Conservation (phyloP, 1,140 invertebrate genomes). For the Brachionus rubens region DNA sequence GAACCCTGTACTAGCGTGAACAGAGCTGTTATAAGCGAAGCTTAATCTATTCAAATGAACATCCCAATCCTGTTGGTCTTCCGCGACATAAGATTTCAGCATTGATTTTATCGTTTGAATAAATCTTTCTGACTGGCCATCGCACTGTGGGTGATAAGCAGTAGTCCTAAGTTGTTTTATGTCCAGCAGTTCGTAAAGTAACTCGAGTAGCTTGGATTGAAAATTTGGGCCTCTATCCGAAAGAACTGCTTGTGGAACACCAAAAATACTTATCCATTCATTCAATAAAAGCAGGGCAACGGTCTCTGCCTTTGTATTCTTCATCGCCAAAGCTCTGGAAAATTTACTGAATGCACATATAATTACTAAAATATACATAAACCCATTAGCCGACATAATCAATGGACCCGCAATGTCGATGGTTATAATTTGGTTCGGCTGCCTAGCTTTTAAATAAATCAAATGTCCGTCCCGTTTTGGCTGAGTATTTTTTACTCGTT, state of each 20-base stretch:
- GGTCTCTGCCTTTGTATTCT: too few species aligned
- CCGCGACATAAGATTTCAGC: too few species aligned
- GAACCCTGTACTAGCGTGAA: not conserved
- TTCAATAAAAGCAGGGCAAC: too few species aligned
- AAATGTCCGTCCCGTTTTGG: not conserved
- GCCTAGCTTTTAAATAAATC: not conserved
- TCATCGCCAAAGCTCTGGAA: too few species aligned
- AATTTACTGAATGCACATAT: too few species aligned
- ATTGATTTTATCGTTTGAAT: not conserved
- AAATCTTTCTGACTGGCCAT: conserved; percentile 47
- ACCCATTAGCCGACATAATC: conserved; percentile 46
- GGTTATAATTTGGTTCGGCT: not conserved
- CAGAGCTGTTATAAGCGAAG: not conserved
- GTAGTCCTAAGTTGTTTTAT: conserved; percentile 48
- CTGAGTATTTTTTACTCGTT: too few species aligned
- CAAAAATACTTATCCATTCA: conserved; percentile 43
- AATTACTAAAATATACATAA: conserved; percentile 55
- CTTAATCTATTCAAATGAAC: not conserved
- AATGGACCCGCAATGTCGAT: conserved; percentile 48
- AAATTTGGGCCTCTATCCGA: conserved; percentile 54
- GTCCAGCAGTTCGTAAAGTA: conserved; percentile 47
- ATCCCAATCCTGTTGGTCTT: not conserved
- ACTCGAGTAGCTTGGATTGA: conserved; percentile 47
- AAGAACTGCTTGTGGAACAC: conserved; percentile 54
- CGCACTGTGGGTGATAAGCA: conserved; percentile 50